Base-by-base conservation (phyloP, 2,888 invertebrate genomes). In the Coenonympha glycerion region DNA sequence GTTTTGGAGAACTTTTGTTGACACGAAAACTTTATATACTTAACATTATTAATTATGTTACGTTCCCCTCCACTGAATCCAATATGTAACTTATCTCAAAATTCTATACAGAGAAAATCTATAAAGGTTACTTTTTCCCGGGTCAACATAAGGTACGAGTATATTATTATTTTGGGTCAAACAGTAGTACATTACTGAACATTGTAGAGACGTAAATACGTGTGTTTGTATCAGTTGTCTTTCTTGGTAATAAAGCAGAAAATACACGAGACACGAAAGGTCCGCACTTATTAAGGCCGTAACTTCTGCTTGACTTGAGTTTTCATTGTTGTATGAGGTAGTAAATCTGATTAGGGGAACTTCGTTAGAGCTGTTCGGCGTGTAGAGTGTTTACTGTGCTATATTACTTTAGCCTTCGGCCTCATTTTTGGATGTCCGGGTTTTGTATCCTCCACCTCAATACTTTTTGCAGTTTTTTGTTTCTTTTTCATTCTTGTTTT, bases 251-350 rank as follows among this genome's bases (percentile, higher is more conserved):
- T 33, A 9, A 16, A 24, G 22, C 22, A 24, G 15, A 15, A 13
- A 15, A 39, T 1, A 15, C 39, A 15, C 19, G 36, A n/a, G 36
- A 21, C 11, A 36, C 11, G 24, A 15, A 21, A 39, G 39, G 39
- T 39, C 39, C 22, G 39, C 39, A 24, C 39, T 39, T 39, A 39
- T 39, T 39, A 39, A 39, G 39, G 39, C 24, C 39, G 39, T 39
- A 39, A 39, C 39, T 39, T 39, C 39, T 39, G 39, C 39, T 39
- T 39, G 39, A 39, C 39, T 39, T 39, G 39, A 39, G 39, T 39
- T 39, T 39, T 24, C 39, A 39, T 39, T 39, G 39, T 39, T 24
- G 39, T 13, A 39, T 24, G 39, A 39, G 24, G 39, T 39, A 39
- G 24, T 39, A 39, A 39, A 39, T 39, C 39, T 39, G 39, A 39